phyloP scores from a whole-genome alignment of 2,113 vertebrate genomes.

The Emydura subglobosa region DNA sequence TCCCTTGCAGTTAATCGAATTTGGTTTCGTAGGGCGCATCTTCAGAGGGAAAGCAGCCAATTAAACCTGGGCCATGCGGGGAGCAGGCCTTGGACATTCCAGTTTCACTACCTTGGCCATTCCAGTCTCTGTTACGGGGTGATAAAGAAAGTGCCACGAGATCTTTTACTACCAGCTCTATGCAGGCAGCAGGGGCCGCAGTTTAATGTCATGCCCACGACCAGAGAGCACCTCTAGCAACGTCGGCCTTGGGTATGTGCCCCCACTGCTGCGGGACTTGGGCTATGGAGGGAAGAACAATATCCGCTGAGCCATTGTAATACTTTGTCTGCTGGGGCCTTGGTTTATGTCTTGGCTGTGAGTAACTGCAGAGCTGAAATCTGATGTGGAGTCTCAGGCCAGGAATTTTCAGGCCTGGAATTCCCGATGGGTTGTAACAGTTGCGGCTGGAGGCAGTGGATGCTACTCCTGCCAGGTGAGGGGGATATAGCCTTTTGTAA shows the following conservation, averaged over 20 bases:
- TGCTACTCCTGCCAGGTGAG: fast-evolving
- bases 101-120: neutral
- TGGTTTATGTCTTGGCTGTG: neutral
- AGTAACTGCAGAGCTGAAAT: neutral
- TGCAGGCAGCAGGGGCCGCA: too few relatives aligned
- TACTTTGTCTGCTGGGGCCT: fast-evolving
- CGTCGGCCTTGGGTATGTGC: neutral
- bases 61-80: neutral
- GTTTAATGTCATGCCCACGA: neutral
- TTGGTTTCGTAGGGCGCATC: neutral
- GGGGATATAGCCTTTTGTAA: fast-evolving
- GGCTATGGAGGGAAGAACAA: too few relatives aligned
- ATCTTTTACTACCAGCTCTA: neutral
- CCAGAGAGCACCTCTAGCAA: neutral
- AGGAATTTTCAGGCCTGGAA: neutral
- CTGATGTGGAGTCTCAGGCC: neutral
- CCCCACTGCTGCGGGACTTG: neutral
- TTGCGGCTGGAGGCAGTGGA: neutral
- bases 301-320: neutral
- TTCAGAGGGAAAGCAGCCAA: neutral
- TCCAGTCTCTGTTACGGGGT: neutral
- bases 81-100: neutral
- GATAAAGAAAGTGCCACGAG: neutral
- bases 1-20: neutral
- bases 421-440: neutral